Base-by-base conservation (phyloP, 2,113 vertebrate species). In the Syngnathus floridae region DNA sequence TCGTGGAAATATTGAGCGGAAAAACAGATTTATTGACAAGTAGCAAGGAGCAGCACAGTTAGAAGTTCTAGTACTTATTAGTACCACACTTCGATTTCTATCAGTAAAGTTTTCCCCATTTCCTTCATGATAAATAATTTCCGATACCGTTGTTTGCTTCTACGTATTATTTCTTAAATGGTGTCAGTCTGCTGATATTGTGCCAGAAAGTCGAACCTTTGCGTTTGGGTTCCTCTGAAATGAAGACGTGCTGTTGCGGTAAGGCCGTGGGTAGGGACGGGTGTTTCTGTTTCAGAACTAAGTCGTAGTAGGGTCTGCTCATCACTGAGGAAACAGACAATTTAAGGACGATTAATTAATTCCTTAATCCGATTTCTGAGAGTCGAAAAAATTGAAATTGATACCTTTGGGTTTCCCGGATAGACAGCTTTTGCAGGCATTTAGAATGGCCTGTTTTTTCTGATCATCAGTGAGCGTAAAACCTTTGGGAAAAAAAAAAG, bases 201-300 rank as follows among this genome's bases (percentile, higher is more conserved):
- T 98, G 95, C 95, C 95, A 98, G 91, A 99, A 99, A 84, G 95
- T 94, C 65, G 93, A 94, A 55, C 93, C 92, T 87, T 97, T 98
- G 86, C 93, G 92, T 78, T 96, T 97, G 79, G 95, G 95, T 82
- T 98, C 94, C 2, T 94, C 93, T 88, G 97, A 79, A 92, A 95
- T 92, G 87, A 95, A 93, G 76, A 94, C 93, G 71, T 97, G 95
- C 84, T 95, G 94, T 89, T 94, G 94, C 2, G 94, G 93, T 67
- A 94, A 78, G 38, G 90, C 89, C 2, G 87, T 84, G 17, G 94
- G 93, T 65, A 96, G 82, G 0, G 91, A 89, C 1, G 94, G 93
- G 65, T 95, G 94, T 83, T 96, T 96, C 90, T 96, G 94, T 7
- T 92, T 90, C 74, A 93, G 89, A 72, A 96, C 90, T 69, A 95